Conservation (phyloP, 2,113 vertebrate species). For the Leptobrachium leishanense region DNA sequence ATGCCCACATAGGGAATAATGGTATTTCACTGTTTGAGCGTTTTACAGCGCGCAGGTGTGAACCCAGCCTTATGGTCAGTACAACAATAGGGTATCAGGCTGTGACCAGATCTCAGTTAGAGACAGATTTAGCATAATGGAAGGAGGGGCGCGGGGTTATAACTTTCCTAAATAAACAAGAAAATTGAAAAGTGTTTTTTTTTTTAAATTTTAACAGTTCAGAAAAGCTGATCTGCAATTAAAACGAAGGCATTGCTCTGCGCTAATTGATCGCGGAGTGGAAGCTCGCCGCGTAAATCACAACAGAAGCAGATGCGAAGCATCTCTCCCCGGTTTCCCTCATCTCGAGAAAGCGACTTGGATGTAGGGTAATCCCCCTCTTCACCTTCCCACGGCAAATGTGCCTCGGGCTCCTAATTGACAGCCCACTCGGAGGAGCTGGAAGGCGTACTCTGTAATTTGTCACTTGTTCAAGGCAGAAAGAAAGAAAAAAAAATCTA, state of each 20-base stretch:
- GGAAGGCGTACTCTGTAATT: conserved; percentile 40
- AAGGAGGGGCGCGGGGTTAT: no score
- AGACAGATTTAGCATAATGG: no score
- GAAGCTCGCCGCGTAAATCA: conserved; percentile 6
- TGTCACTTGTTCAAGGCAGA: conserved; percentile 28
- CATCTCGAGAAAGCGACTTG: neutral
- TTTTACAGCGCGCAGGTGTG: no score
- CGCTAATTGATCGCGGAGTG: conserved; percentile 5
- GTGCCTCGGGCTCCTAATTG: conserved; percentile 35
- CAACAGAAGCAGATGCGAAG: conserved; percentile 37
- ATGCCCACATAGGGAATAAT: no score
- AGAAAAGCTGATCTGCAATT: conserved; percentile 40
- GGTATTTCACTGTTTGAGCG: no score
- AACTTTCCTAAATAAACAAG: neutral
- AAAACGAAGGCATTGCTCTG: conserved; percentile 16
- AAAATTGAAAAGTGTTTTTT: neutral
- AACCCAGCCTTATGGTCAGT: no score
- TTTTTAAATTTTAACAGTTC: neutral
- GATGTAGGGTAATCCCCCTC: conserved; percentile 32
- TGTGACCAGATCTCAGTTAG: no score
- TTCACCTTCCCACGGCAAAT: conserved; percentile 23
- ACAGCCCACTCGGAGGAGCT: conserved; percentile 29
- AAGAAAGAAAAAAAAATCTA: neutral
- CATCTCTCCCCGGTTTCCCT: conserved; percentile 29
- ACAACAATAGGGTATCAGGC: no score